Conservation (phyloP, 2,888 invertebrate genomes). For the Meandrusa payeni region DNA sequence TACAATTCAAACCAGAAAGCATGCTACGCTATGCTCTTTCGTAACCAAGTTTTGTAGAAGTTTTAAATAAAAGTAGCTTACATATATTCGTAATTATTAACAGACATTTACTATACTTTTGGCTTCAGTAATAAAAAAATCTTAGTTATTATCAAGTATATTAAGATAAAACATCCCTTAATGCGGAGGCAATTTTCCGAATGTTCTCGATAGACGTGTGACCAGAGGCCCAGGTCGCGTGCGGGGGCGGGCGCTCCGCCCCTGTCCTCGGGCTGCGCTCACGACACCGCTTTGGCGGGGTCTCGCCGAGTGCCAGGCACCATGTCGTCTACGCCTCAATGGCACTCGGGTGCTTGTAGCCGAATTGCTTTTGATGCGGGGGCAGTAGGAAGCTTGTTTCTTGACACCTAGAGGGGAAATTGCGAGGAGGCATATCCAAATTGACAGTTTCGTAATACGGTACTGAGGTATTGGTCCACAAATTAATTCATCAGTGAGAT, state of each 20-base stretch:
- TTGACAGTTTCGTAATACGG: not conserved
- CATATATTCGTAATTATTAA: too few relatives aligned
- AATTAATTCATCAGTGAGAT: too few relatives aligned
- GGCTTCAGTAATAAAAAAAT: too few relatives aligned
- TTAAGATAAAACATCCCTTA: too few relatives aligned
- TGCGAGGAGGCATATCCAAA: not conserved
- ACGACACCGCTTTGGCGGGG: conserved; percentile 62
- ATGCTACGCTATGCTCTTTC: too few relatives aligned
- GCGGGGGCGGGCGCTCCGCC: conserved; percentile 47
- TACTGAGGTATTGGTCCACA: too few relatives aligned
- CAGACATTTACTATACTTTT: too few relatives aligned
- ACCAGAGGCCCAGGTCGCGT: conserved; percentile 30
- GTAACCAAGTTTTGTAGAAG: too few relatives aligned
- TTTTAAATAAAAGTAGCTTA: too few relatives aligned
- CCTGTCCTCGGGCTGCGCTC: conserved; percentile 48
- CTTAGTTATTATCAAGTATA: too few relatives aligned
- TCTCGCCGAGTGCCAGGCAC: conserved; percentile 20
- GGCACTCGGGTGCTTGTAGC: not conserved
- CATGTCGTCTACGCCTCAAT: conserved; percentile 16
- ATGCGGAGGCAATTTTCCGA: conserved; percentile 1
- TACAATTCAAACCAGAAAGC: too few relatives aligned
- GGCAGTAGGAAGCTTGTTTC: conserved; percentile 13
- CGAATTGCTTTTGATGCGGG: conserved; percentile 3
- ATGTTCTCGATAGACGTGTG: conserved; percentile 26
- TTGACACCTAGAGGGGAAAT: conserved; percentile 14